These are phyloP conservation scores for Eptatretus burgeri DNA, from an alignment of 2,113 vertebrate genomes.

Conservation along the genomic window DNA sequence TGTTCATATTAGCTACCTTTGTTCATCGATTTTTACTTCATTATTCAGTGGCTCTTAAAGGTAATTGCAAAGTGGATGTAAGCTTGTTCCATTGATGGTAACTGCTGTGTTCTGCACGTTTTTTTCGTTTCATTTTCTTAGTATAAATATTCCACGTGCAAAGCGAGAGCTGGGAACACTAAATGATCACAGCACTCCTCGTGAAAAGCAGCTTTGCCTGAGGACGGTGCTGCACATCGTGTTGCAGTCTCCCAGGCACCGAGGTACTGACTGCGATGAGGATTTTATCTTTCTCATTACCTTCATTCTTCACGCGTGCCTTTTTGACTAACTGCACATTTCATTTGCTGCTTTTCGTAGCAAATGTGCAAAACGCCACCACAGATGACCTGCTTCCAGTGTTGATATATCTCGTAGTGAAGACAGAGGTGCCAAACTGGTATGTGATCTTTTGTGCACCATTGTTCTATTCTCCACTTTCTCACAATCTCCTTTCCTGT, in stretches of 20 bases:
- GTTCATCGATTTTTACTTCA: no score
- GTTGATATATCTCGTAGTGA: conserved; percentile 61
- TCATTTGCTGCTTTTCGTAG: conserved; percentile 15
- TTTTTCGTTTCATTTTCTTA: conserved; percentile 13
- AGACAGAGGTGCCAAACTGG: conserved; percentile 93
- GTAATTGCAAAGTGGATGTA: no score
- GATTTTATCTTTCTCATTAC: neutral
- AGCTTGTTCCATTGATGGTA: no score
- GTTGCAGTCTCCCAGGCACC: conserved; percentile 38
- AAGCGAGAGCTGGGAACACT: conserved; percentile 57
- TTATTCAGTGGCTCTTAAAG: no score
- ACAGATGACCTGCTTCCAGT: conserved; percentile 76
- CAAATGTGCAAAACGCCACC: conserved; percentile 49
- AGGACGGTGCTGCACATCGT: conserved; percentile 40
- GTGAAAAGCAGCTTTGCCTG: conserved; percentile 65
- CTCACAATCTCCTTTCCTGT: neutral
- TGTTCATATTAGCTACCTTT: no score
- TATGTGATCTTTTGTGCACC: conserved; percentile 15
- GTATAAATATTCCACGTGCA: conserved; percentile 60
- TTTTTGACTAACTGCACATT: neutral
- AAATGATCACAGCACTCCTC: conserved; percentile 55
- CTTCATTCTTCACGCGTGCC: neutral
- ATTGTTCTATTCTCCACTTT: neutral
- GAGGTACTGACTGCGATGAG: conserved; percentile 22
- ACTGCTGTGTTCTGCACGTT: no score